Percentiles rank a stretch among this genome's conserved stretches.
Conservation (phyloP, 2,888 invertebrate genomes). For the Lomographa bimaculata region DNA sequence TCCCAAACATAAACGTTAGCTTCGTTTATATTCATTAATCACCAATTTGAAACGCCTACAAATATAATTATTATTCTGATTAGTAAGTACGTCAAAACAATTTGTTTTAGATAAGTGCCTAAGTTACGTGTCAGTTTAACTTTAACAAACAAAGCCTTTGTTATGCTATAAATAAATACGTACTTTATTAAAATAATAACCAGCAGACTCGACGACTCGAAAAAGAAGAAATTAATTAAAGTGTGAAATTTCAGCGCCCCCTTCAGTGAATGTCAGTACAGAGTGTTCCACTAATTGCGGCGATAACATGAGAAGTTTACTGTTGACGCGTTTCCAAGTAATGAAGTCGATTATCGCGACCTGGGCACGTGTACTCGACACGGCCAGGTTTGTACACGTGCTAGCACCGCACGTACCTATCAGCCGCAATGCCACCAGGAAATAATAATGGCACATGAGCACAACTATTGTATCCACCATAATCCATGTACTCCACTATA, state of each 20-base stretch:
- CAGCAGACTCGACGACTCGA: no score
- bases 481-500: no score
- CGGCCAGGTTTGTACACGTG: slow-evolving; percentile 43
- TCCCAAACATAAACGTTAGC: not conserved
- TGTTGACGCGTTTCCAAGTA: slow-evolving; percentile 50
- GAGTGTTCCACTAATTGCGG: slow-evolving; percentile 33
- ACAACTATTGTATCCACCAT: slow-evolving; percentile 19
- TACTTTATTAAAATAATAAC: no score
- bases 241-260: not conserved
- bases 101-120: slow-evolving; percentile 5
- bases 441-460: slow-evolving; percentile 16
- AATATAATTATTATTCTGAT: slow-evolving; percentile 6
- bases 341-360: slow-evolving; percentile 48
- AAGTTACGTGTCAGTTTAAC: no score
- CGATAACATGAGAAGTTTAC: slow-evolving; percentile 47
- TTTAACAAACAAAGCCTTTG: no score
- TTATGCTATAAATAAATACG: no score
- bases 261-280: not conserved
- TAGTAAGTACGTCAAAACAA: slow-evolving; percentile 11
- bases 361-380: slow-evolving; percentile 45
- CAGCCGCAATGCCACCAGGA: slow-evolving; percentile 20
- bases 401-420: slow-evolving; percentile 34
- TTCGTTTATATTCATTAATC: slow-evolving; percentile 2
- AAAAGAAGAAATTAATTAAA: slow-evolving; percentile 1
- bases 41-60: slow-evolving; percentile 7